Evolutionary conservation across 2,797 vertebrate species (phyloP).

Genomic region (Rhabdomys pumilio): DNA sequence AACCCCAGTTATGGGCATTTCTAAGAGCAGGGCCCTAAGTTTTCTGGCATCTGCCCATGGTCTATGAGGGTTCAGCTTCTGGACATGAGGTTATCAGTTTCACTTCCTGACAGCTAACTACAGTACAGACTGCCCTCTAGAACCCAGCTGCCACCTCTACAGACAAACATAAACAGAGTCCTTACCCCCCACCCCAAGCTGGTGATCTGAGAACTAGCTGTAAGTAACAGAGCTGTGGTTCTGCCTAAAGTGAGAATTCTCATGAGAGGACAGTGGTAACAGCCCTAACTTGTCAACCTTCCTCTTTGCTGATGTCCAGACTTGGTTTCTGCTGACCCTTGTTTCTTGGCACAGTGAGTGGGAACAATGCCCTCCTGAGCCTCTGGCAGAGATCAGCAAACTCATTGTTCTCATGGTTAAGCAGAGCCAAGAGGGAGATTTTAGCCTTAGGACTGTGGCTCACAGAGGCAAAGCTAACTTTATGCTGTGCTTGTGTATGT

Average conservation of each 20-base stretch:
- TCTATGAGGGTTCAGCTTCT: not conserved
- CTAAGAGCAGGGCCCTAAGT: not conserved
- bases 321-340: constrained; percentile 35
- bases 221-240: constrained; percentile 38
- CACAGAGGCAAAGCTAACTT: not conserved
- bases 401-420: not conserved
- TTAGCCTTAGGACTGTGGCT: not conserved
- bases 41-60: not conserved
- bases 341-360: constrained; percentile 6
- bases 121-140: not conserved
- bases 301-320: constrained; percentile 16
- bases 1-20: not conserved
- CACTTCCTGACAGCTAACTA: not conserved
- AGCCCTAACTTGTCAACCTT: not conserved
- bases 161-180: constrained; percentile 19
- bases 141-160: constrained; percentile 19
- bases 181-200: not conserved
- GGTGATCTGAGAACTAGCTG: constrained; percentile 18
- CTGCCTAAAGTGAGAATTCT: constrained; percentile 43
- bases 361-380: not conserved
- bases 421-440: not conserved
- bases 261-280: not conserved
- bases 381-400: not conserved
- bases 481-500: not conserved
- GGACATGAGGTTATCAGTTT: not conserved